A percentile compares a stretch with the other conserved stretches of the same genome.
Evolutionary conservation across 2,797 vertebrate species (phyloP).

Genomic region (Chanos chanos): DNA sequence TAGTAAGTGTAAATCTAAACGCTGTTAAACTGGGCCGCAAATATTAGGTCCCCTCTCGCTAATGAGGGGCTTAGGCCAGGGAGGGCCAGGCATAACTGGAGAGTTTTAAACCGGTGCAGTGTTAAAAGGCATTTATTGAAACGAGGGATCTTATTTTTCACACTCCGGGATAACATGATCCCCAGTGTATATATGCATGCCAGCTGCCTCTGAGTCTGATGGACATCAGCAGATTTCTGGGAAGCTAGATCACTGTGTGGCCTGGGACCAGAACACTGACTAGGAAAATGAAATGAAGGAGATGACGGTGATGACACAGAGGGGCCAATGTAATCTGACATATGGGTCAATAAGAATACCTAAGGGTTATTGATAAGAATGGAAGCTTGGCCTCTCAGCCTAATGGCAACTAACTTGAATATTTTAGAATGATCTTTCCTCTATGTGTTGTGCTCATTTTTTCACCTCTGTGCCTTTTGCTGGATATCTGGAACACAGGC

Average conservation of each 20-base stretch:
- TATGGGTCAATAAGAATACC: too few species aligned
- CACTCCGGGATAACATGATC: slow-evolving; percentile 71
- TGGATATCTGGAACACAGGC: too few species aligned
- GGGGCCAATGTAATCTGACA: too few species aligned
- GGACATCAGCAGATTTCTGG: slow-evolving; percentile 77
- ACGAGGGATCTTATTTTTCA: slow-evolving; percentile 80
- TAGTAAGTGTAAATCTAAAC: slow-evolving; percentile 67
- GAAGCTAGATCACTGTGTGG: slow-evolving; percentile 63
- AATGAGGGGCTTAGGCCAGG: slow-evolving; percentile 72
- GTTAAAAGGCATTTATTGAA: slow-evolving; percentile 74
- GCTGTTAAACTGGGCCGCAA: slow-evolving; percentile 68
- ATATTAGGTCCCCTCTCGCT: slow-evolving; percentile 70
- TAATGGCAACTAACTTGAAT: too few species aligned
- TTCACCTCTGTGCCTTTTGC: too few species aligned
- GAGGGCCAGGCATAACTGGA: slow-evolving; percentile 68
- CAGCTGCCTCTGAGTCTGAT: slow-evolving; percentile 76
- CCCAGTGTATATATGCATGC: slow-evolving; percentile 58
- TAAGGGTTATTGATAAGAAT: too few species aligned
- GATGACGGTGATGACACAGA: too few species aligned
- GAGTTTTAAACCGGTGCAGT: slow-evolving; percentile 64
- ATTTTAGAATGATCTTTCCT: too few species aligned
- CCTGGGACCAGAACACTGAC: slow-evolving; percentile 54
- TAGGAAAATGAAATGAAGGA: slow-evolving; percentile 17
- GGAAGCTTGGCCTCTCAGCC: background rate
- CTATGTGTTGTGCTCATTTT: too few species aligned